Evolutionary conservation across 1,140 invertebrate genomes (phyloP).

Genomic region (Acromyrmex heyeri): DNA sequence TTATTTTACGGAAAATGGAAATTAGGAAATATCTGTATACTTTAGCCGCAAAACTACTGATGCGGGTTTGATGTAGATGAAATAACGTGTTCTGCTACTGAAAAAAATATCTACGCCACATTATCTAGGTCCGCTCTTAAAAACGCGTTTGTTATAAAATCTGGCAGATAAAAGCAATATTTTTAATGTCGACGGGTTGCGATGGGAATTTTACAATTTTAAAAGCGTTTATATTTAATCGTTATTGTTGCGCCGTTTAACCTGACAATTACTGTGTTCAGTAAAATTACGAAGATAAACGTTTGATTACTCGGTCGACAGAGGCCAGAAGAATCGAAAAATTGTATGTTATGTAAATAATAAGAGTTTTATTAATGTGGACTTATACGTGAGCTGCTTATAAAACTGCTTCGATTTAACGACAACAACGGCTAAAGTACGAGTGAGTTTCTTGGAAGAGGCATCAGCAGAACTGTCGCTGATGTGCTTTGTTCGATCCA

Average conservation of each 20-base stretch:
- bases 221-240: conserved; percentile 26
- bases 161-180: background rate
- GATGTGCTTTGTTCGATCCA: conserved; percentile 16
- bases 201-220: conserved; percentile 25
- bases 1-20: conserved; percentile 8
- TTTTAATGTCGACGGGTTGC: background rate
- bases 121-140: background rate
- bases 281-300: conserved; percentile 1
- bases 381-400: background rate
- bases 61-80: background rate
- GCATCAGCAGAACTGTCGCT: conserved; percentile 18
- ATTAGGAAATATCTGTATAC: background rate
- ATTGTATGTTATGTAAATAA: conserved; percentile 33
- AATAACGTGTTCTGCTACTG: background rate
- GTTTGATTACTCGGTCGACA: background rate
- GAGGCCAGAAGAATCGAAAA: background rate
- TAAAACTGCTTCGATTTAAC: background rate
- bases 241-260: conserved; percentile 1
- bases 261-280: background rate
- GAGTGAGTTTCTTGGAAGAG: background rate
- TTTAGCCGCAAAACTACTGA: background rate
- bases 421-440: background rate
- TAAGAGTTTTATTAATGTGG: conserved; percentile 30
- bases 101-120: background rate
- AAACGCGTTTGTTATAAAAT: conserved; percentile 23